Percentiles rank a stretch among this genome's conserved stretches.
Conservation (phyloP, 2,888 invertebrate genomes). For the Caenorhabditis sinica region DNA sequence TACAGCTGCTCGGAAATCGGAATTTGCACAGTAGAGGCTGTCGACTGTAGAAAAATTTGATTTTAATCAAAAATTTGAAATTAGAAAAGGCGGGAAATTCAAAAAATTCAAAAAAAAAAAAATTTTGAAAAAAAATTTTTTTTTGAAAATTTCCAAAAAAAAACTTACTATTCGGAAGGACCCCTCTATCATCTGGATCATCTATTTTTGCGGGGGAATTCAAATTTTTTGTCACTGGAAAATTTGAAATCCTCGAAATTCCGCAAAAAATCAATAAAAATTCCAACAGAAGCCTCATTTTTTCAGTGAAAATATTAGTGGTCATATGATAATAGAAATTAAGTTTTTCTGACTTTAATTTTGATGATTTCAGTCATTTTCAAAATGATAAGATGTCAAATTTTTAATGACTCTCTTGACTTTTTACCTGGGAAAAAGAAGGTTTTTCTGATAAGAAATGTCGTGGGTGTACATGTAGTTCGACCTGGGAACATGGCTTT, state of each 20-base stretch:
- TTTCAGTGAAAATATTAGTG: not conserved
- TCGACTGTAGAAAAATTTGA: conserved; percentile 17
- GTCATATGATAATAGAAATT: not conserved
- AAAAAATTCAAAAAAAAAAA: not conserved
- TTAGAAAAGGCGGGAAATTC: not conserved
- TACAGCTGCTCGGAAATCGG: not conserved
- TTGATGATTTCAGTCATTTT: not conserved
- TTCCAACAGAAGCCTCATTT: not conserved
- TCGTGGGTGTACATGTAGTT: no score
- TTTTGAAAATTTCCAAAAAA: conserved; percentile 2
- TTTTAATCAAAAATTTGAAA: no score
- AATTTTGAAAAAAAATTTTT: conserved; percentile 13
- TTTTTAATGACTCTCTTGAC: not conserved
- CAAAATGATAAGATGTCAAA: not conserved
- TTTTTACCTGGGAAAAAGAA: not conserved
- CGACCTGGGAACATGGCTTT: not conserved
- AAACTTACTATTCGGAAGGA: conserved; percentile 50
- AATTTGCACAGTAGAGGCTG: conserved; percentile 35
- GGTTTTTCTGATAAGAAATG: not conserved
- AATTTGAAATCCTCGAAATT: conserved; percentile 3
- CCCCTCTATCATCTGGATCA: conserved; percentile 13
- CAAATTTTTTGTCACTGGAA: not conserved
- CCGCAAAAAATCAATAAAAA: not conserved
- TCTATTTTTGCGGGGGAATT: not conserved
- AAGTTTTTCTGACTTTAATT: not conserved